Percentiles rank a stretch among this genome's conserved stretches.
phyloP scores from a whole-genome alignment of 2,888 invertebrate species.

The Andrena minutula region DNA sequence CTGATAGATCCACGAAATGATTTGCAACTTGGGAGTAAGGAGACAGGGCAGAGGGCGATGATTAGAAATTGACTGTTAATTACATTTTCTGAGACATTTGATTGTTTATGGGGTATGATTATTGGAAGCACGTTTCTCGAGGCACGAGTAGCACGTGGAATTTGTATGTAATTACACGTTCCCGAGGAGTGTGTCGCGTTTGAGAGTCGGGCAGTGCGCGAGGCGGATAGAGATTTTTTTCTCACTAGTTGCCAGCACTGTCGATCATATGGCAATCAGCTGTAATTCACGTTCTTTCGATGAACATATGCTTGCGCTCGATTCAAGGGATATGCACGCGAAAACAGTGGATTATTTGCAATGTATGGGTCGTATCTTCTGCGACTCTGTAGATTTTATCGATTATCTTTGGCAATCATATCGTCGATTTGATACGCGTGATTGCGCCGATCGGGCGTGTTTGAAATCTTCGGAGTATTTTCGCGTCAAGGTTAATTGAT shows the following conservation, averaged over 20 bases:
- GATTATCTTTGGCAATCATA: conserved; percentile 32
- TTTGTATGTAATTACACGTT: background rate
- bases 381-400: background rate
- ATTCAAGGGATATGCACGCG: conserved; percentile 21
- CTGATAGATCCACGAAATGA: background rate
- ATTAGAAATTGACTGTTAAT: background rate
- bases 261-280: conserved; percentile 82
- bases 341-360: conserved; percentile 1
- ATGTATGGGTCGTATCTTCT: background rate
- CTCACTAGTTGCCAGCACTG: conserved; percentile 68
- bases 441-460: conserved; percentile 7
- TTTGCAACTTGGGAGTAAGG: background rate
- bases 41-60: background rate
- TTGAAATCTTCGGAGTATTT: conserved; percentile 51
- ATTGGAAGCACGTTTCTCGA: rapidly evolving
- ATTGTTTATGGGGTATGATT: background rate
- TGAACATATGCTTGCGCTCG: conserved; percentile 23
- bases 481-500: conserved; percentile 60
- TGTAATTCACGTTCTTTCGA: conserved; percentile 69
- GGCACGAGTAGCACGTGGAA: background rate
- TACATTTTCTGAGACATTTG: background rate
- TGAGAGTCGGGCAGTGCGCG: background rate
- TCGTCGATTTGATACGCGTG: conserved; percentile 18
- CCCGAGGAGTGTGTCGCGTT: background rate
- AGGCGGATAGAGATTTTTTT: conserved; percentile 35